A percentile compares a stretch with the other conserved stretches of the same genome.
Conservation (phyloP, 35 echinoderm and acorn worm species). For the Anneissia japonica region DNA sequence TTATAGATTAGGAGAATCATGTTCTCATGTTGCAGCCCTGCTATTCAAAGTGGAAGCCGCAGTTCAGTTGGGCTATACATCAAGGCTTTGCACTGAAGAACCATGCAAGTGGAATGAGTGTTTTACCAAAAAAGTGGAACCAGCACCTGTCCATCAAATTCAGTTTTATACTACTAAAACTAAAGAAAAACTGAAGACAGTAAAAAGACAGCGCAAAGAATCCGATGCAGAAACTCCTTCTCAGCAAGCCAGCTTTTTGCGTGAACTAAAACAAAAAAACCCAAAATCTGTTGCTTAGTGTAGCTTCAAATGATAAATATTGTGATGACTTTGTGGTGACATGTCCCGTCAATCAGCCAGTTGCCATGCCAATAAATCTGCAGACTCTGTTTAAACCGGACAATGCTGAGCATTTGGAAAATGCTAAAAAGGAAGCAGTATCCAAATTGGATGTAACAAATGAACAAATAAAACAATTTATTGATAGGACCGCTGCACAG, state of each 20-base stretch:
- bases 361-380: neutral
- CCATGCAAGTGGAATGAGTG: conserved; percentile 20
- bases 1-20: conserved; percentile 51
- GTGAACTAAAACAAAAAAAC: neutral
- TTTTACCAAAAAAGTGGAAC: conserved; percentile 21
- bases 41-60: conserved; percentile 73
- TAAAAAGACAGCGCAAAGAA: neutral
- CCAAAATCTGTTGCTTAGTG: neutral
- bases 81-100: neutral
- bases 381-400: neutral
- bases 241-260: neutral
- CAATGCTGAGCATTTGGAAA: neutral
- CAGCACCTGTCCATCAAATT: neutral
- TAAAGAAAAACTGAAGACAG: conserved; percentile 1
- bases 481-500: neutral
- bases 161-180: neutral
- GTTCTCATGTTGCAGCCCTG: conserved; percentile 52
- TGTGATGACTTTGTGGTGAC: neutral
- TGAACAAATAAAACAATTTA: neutral
- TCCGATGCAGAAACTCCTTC: neutral
- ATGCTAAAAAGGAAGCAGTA: neutral
- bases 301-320: neutral
- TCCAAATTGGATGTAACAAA: neutral
- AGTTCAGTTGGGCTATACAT: neutral
- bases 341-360: neutral